These are phyloP conservation scores for Scomber japonicus DNA, from an alignment of 2,113 vertebrate genomes.

Conservation along the genomic window DNA sequence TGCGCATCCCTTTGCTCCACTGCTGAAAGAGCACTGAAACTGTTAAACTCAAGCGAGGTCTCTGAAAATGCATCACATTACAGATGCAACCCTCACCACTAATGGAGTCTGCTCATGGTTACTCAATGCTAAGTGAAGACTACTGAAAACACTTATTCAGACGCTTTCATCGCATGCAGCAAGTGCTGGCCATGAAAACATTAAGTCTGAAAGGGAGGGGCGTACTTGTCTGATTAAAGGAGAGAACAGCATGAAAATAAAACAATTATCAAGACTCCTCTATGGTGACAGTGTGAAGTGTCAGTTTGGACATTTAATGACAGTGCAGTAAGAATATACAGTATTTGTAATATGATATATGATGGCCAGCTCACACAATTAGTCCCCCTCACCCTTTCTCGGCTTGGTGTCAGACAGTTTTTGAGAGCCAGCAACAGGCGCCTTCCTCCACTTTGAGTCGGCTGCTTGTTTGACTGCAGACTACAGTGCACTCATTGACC, in stretches of 20 bases:
- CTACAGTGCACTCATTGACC: conserved; percentile 46
- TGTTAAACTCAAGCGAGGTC: conserved; percentile 16
- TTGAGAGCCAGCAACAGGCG: conserved; percentile 24
- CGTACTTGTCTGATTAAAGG: neutral
- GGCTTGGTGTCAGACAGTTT: conserved; percentile 13
- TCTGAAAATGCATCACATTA: conserved; percentile 22
- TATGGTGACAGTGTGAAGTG: neutral
- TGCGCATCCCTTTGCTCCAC: neutral
- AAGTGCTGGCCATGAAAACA: conserved; percentile 38
- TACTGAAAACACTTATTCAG: conserved; percentile 43
- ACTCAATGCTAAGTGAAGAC: conserved; percentile 41
- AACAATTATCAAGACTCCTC: neutral
- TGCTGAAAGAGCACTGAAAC: neutral
- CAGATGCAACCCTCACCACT: conserved; percentile 49
- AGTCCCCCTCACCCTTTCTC: neutral
- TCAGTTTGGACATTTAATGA: neutral
- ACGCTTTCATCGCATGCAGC: conserved; percentile 48
- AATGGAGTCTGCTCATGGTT: conserved; percentile 53
- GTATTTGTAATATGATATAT: conserved; percentile 20
- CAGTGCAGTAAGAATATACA: conserved; percentile 9
- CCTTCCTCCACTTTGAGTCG: conserved; percentile 18
- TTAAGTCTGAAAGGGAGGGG: conserved; percentile 9
- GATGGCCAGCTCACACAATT: neutral
- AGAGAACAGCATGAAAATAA: neutral
- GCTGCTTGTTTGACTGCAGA: conserved; percentile 27